phyloP scores from a whole-genome alignment of 2,113 vertebrate species.

The Eurypyga helias region DNA sequence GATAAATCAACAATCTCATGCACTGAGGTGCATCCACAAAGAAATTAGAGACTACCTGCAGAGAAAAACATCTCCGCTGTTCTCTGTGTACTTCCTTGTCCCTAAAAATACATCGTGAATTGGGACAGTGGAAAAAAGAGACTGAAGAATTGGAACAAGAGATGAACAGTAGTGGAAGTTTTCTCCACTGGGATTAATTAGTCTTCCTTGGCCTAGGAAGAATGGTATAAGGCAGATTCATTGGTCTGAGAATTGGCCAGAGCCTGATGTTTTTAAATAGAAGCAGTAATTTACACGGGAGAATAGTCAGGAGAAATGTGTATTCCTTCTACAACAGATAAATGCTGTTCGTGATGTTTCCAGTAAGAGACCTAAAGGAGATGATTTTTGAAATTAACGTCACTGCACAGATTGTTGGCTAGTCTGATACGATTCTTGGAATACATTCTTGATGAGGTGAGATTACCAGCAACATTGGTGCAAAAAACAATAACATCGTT shows the following conservation, averaged over 20 bases:
- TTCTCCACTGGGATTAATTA: constrained; percentile 55
- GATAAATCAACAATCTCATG: constrained; percentile 10
- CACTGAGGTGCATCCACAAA: background rate
- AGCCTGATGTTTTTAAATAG: constrained; percentile 32
- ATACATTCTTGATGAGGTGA: background rate
- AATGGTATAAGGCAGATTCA: background rate
- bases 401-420: background rate
- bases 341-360: background rate
- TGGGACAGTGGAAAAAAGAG: background rate
- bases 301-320: background rate
- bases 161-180: background rate
- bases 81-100: background rate
- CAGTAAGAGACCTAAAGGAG: background rate
- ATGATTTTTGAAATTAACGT: constrained; percentile 3
- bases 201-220: background rate
- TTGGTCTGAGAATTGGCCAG: constrained; percentile 8
- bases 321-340: constrained; percentile 10
- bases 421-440: background rate
- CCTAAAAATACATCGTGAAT: background rate
- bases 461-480: background rate
- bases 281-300: constrained; percentile 23
- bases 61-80: background rate
- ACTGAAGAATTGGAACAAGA: background rate
- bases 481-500: background rate
- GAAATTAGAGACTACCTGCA: constrained; percentile 19